Base-by-base conservation (phyloP, 2,113 vertebrate genomes). In the Petroica traversi region DNA sequence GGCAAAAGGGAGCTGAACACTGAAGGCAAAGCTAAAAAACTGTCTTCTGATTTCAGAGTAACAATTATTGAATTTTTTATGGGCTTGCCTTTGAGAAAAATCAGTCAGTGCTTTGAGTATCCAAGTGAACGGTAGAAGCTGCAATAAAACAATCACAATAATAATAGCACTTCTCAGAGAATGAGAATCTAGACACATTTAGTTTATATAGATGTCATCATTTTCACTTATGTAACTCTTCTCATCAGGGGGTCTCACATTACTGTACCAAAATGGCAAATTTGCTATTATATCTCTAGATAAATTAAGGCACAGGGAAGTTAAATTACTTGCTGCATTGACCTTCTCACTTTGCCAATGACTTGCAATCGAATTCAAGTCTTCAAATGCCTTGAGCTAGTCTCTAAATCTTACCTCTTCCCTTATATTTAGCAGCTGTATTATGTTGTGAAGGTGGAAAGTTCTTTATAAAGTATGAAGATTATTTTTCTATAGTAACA, bases 61-160 rank as follows among this genome's bases (percentile, higher is more conserved):
- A 89, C 40, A 72, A 46, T 95, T 58, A 62, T 48, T 69, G 24
- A 0, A 0, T 28, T 85, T 95, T 95, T 95, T 92, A 79, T 88
- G 43, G 66, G 6, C 66, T 85, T 92, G 61, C 81, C 73, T 89
- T 89, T 93, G 84, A 95, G 89, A 95, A 92, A 83, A 91, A 92
- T 88, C 66, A 87, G 80, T 95, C 89, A 96, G 93, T 93, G 38
- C 62, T 85, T 89, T 94, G 74, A 89, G 46, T 89, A 73, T 62
- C 25, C 41, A 59, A n/a, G 57, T 95, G 83, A 80, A 72, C 84
- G 34, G 61, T 67, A 74, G 61, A 86, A 96, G 86, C 59, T 36
- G 92, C 94, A 95, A 52, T 94, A 94, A 94, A 96, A 88, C 75
- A 92, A 92, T 92, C 86, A 61, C 48, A 74, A 86, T 92, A 92